Evolutionary conservation across 2,797 vertebrate species (phyloP).

Genomic region (Amblyraja radiata): DNA sequence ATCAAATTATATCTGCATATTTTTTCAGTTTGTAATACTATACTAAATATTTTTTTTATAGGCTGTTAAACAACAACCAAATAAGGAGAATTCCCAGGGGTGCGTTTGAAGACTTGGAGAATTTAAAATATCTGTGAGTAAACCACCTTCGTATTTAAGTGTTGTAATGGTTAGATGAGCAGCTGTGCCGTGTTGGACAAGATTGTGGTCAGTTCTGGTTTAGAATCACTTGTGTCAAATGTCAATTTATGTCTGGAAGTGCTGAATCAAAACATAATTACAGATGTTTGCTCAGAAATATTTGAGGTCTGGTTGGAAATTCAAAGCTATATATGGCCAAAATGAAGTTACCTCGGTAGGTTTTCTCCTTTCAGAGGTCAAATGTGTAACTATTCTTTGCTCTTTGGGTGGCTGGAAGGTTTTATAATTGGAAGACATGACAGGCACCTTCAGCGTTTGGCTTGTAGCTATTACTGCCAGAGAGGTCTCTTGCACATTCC

Average conservation of each 20-base stretch:
- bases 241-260: background rate
- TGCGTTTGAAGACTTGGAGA: constrained; percentile 92
- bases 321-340: background rate
- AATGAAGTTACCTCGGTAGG: background rate
- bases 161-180: background rate
- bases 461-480: background rate
- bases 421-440: background rate
- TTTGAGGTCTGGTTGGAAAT: background rate
- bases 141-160: constrained; percentile 15
- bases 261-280: background rate
- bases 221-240: background rate
- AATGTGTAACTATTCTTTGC: background rate
- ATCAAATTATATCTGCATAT: too few relatives aligned
- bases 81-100: constrained; percentile 83
- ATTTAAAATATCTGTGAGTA: constrained; percentile 97
- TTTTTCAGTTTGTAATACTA: constrained; percentile 46
- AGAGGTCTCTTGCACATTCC: background rate
- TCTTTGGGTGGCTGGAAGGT: background rate
- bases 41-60: constrained; percentile 49
- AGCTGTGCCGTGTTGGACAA: background rate
- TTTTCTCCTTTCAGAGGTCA: background rate
- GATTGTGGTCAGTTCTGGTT: background rate
- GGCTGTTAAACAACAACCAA: constrained; percentile 96
- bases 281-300: background rate
- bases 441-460: background rate